Evolutionary conservation across 2,888 invertebrate species (phyloP).

Genomic region (Euzetes globulus): DNA sequence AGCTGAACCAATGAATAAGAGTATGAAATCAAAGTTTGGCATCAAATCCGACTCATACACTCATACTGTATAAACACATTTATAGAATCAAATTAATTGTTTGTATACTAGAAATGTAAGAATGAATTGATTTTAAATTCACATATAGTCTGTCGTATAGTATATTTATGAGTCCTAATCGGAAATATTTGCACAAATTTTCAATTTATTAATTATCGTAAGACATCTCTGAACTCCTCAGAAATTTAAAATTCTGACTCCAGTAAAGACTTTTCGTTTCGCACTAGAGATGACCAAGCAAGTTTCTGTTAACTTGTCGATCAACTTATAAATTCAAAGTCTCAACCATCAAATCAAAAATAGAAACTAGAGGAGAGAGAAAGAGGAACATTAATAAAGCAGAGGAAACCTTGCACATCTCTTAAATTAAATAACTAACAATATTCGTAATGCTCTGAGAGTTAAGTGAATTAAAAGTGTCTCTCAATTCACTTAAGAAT

Average conservation of each 20-base stretch:
- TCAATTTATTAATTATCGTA: conserved; percentile 12
- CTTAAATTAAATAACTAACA: not conserved
- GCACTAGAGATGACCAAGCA: too few species aligned
- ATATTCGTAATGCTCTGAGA: not conserved
- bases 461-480: not conserved
- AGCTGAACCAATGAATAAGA: not conserved
- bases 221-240: not conserved
- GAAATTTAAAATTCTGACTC: too few species aligned
- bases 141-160: not conserved
- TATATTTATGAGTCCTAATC: not conserved
- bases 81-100: conserved; percentile 5
- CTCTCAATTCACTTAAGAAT: not conserved
- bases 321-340: too few species aligned
- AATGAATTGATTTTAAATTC: not conserved
- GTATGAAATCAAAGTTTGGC: not conserved
- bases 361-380: too few species aligned
- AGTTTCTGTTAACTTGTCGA: too few species aligned
- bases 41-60: not conserved
- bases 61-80: not conserved
- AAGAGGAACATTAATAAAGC: too few species aligned
- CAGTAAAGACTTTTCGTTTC: not conserved
- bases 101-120: not conserved
- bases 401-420: too few species aligned
- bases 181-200: conserved; percentile 8
- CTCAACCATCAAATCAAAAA: too few species aligned